Evolutionary conservation across 2,888 invertebrate genomes (phyloP).

Genomic region (Ypsolopha scabrella): DNA sequence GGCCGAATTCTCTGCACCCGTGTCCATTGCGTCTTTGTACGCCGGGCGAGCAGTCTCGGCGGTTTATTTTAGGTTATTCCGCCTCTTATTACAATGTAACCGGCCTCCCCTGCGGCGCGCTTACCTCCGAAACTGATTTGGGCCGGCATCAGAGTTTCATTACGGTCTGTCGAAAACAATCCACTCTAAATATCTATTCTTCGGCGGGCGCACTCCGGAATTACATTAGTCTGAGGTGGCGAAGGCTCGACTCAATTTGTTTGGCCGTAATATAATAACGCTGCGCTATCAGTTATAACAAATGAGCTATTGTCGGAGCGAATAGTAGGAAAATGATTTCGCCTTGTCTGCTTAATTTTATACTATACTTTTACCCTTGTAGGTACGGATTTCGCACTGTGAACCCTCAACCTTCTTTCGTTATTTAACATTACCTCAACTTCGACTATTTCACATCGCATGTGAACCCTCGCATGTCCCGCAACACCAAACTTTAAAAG

Average conservation of each 20-base stretch:
- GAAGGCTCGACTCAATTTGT: conserved; percentile 71
- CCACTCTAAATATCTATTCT: conserved; percentile 71
- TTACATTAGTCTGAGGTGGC: conserved; percentile 72
- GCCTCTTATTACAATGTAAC: conserved; percentile 67
- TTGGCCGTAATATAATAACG: conserved; percentile 68
- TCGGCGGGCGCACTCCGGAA: conserved; percentile 64
- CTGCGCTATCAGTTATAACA: conserved; percentile 66
- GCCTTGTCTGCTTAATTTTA: conserved; percentile 11
- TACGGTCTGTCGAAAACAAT: conserved; percentile 72
- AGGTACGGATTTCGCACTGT: conserved; percentile 26
- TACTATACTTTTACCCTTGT: too few relatives aligned
- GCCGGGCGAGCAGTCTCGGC: conserved; percentile 26
- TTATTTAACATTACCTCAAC: not conserved
- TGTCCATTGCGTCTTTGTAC: conserved; percentile 57
- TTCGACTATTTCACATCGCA: not conserved
- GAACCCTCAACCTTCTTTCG: conserved; percentile 2
- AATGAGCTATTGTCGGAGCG: conserved; percentile 66
- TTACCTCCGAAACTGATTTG: conserved; percentile 66
- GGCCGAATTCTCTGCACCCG: conserved; percentile 31
- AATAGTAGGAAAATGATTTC: conserved; percentile 59
- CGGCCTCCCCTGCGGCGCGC: conserved; percentile 64
- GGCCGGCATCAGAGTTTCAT: conserved; percentile 68
- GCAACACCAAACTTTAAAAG: conserved; percentile 23
- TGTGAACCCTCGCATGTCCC: conserved; percentile 33
- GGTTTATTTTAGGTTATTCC: conserved; percentile 69